Base-by-base conservation (phyloP, 2,888 invertebrate species). In the Polydesmus complanatus region DNA sequence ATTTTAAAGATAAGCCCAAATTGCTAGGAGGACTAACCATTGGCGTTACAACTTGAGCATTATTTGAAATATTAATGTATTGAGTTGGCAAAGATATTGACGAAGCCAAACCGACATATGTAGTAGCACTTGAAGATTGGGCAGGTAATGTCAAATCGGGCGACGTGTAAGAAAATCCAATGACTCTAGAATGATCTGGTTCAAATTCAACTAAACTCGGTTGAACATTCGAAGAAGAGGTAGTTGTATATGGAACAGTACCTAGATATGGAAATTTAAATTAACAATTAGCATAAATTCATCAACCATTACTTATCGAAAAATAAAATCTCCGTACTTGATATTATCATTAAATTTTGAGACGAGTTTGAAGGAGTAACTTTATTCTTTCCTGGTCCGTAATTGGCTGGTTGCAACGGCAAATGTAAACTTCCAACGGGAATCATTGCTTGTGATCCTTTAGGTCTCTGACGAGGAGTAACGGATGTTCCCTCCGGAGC, bases 381-480 rank as follows among this genome's bases (percentile, higher is more conserved):
- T 21, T 56, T 37, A 23, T 61, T 62, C 27, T 60, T 60, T 18
- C 47, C 48, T 14, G 57, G 57, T 26, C 22, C 25, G 19, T 25
- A 23, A 25, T n/a, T 48, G n/a, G 25, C 48, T 11, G 54, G 14
- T 49, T 60, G 63, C 27, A 63, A 62, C 27, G 67, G 68, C 50
- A 68, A 63, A 19, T 68, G 67, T 21, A 68, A 63, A 60, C 66
- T 64, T 11, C 68, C 67, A 19, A 66, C 66, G 25, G 62, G 66
- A 55, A 64, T 60, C n/a, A 52, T 14, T 61, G 64, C 55, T 63
- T 66, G 67, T 61, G 66, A 64, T 54, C 72, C 85, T 72, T 88
- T 88, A 11, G 90, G 90, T 66, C 90, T 77, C 71, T 88, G 88
- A 58, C 89, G 77, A 2, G 89, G 89, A 58, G 85, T 85, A 25